Evolutionary conservation across 1,140 invertebrate genomes (phyloP).

Genomic region (Heliconius eleuchia): DNA sequence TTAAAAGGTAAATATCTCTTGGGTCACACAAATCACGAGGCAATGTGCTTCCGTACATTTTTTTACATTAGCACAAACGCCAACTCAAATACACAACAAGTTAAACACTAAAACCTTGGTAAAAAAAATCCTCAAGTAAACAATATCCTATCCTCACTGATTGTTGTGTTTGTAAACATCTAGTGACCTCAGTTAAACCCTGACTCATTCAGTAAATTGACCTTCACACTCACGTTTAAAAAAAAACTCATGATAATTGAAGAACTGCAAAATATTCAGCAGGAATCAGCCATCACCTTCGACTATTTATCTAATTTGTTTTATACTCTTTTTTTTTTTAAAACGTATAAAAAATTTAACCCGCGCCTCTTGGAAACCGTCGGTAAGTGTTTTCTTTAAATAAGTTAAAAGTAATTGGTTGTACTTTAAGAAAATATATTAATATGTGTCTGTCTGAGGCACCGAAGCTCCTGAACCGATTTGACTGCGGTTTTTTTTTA

Average conservation of each 20-base stretch:
- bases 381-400: too few species aligned
- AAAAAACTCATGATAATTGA: background rate
- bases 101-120: background rate
- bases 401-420: too few species aligned
- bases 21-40: background rate
- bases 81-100: too few species aligned
- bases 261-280: background rate
- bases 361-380: too few species aligned
- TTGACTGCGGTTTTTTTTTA: too few species aligned
- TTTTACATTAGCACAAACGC: background rate
- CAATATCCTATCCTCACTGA: conserved; percentile 2
- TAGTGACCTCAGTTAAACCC: conserved; percentile 18
- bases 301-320: too few species aligned
- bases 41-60: background rate
- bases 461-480: too few species aligned
- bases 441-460: too few species aligned
- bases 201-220: background rate
- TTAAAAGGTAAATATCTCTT: too few species aligned
- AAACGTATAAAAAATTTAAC: too few species aligned
- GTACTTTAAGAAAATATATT: too few species aligned
- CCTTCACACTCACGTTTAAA: background rate
- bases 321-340: too few species aligned
- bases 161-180: background rate
- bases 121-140: background rate
- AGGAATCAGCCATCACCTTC: background rate